These are phyloP conservation scores for Drosophila sturtevanti DNA, from an alignment of 1,140 invertebrate genomes.

Conservation along the genomic window DNA sequence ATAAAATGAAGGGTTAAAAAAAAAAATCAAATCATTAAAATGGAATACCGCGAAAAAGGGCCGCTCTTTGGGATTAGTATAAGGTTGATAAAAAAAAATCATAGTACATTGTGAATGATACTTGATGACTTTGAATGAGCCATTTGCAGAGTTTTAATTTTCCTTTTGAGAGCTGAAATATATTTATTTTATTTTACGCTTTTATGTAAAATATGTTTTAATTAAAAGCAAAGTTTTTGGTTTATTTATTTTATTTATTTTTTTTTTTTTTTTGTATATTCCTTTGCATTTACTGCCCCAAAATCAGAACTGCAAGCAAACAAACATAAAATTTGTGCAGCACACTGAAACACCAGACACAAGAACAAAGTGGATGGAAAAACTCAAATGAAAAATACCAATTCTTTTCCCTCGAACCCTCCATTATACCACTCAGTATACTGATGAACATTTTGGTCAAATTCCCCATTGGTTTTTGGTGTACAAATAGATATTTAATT, in stretches of 20 bases:
- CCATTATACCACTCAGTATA: background rate
- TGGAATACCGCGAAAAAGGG: background rate
- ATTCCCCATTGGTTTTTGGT: constrained; percentile 44
- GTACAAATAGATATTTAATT: constrained; percentile 77
- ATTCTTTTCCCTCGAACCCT: constrained; percentile 6
- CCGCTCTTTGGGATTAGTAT: too few species aligned
- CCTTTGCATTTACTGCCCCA: constrained; percentile 35
- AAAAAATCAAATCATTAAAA: constrained; percentile 19
- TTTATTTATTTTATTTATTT: constrained; percentile 25
- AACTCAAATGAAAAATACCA: constrained; percentile 40
- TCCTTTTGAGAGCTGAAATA: constrained; percentile 32
- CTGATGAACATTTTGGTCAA: constrained; percentile 31
- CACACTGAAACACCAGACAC: constrained; percentile 22
- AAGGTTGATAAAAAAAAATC: background rate
- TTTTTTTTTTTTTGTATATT: constrained; percentile 28
- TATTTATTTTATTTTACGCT: constrained; percentile 54
- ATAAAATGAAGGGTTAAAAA: constrained; percentile 12
- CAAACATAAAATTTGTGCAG: constrained; percentile 62
- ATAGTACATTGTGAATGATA: constrained; percentile 26
- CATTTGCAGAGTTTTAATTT: constrained; percentile 37
- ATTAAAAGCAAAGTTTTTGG: constrained; percentile 71
- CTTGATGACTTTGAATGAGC: constrained; percentile 61
- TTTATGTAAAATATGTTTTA: constrained; percentile 69
- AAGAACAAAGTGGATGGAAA: constrained; percentile 48
- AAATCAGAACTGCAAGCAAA: constrained; percentile 67